Conservation (phyloP, 2,113 vertebrate species). For the Pseudolaguvia tuberculata region DNA sequence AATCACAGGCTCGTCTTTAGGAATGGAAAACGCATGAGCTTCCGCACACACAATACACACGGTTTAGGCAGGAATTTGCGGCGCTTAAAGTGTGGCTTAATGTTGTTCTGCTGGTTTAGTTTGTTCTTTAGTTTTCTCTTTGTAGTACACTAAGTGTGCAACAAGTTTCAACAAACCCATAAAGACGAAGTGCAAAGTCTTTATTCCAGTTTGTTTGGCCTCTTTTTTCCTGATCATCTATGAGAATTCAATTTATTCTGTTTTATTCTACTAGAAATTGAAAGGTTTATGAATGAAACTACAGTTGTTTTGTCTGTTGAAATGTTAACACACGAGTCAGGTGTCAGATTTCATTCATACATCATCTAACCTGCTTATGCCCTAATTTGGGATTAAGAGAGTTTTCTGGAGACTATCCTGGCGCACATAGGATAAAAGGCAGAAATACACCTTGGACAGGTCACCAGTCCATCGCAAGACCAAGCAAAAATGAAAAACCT, state of each 20-base stretch:
- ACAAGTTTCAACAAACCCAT: slow-evolving; percentile 10
- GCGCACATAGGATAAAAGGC: too few relatives aligned
- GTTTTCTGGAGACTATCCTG: too few relatives aligned
- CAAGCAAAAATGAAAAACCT: too few relatives aligned
- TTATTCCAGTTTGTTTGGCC: background rate
- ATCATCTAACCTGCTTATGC: too few relatives aligned
- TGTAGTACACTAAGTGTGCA: background rate
- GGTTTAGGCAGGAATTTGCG: background rate
- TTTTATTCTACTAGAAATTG: too few relatives aligned
- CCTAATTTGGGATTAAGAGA: too few relatives aligned
- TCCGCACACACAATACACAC: background rate
- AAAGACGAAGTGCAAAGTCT: background rate
- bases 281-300: background rate
- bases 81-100: background rate
- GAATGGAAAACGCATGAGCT: background rate
- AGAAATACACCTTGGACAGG: too few relatives aligned
- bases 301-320: background rate
- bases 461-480: too few relatives aligned
- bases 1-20: background rate
- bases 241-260: background rate
- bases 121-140: background rate
- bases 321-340: background rate
- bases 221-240: too few relatives aligned
- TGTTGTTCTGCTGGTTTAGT: slow-evolving; percentile 16
- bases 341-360: too few relatives aligned